phyloP scores from a whole-genome alignment of 2,888 invertebrate species.

The Hypselothyrea guttata region DNA sequence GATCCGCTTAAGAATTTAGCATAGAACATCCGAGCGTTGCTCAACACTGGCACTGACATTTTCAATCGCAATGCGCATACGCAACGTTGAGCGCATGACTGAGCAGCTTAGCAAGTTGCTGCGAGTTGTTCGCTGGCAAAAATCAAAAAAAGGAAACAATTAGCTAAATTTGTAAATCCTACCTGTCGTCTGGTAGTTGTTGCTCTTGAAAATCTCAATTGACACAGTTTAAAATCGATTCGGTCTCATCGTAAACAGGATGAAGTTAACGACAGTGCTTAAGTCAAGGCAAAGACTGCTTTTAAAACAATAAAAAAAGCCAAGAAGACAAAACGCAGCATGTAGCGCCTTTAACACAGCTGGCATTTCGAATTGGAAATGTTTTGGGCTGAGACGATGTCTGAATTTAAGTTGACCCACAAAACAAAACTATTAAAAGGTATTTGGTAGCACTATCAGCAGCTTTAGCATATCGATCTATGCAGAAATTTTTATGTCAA shows the following conservation, averaged over 20 bases:
- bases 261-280: slow-evolving; percentile 66
- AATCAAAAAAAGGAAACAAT: slow-evolving; percentile 55
- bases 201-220: slow-evolving; percentile 73
- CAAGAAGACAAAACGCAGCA: slow-evolving; percentile 24
- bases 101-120: slow-evolving; percentile 6
- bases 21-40: slow-evolving; percentile 7
- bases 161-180: slow-evolving; percentile 25
- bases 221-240: slow-evolving; percentile 59
- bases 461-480: too few species aligned
- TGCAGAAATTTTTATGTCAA: slow-evolving; percentile 3
- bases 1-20: slow-evolving; percentile 54
- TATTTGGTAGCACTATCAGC: too few species aligned
- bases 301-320: slow-evolving; percentile 14
- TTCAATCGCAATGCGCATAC: slow-evolving; percentile 50
- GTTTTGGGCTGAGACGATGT: slow-evolving; percentile 10
- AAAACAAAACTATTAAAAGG: not conserved
- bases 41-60: slow-evolving; percentile 51
- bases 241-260: slow-evolving; percentile 55
- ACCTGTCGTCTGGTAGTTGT: slow-evolving; percentile 20
- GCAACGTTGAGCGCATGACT: slow-evolving; percentile 18
- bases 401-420: not conserved
- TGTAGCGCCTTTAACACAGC: slow-evolving; percentile 30
- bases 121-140: slow-evolving; percentile 8
- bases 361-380: slow-evolving; percentile 22
- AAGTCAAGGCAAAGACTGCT: slow-evolving; percentile 66